Conservation (phyloP, 2,797 vertebrate genomes). For the Gymnothorax reevesii region DNA sequence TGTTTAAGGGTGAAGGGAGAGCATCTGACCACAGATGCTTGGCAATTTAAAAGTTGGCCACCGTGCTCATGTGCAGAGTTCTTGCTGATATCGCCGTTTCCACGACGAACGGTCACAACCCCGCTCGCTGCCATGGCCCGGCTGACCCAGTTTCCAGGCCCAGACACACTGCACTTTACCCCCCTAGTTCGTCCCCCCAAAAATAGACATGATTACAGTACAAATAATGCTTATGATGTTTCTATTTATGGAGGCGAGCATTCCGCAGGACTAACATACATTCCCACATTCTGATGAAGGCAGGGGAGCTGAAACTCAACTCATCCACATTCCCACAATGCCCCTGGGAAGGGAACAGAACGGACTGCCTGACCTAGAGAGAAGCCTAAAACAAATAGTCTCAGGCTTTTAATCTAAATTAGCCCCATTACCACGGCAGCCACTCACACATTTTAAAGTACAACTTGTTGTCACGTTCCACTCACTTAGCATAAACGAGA, state of each 20-base stretch:
- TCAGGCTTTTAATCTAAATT: background rate
- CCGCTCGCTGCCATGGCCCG: background rate
- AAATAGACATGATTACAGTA: slow-evolving; percentile 48
- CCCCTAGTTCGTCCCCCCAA: slow-evolving; percentile 24
- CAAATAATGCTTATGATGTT: slow-evolving; percentile 64
- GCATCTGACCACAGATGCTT: background rate
- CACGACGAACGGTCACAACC: background rate
- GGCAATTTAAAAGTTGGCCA: background rate
- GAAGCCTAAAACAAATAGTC: slow-evolving; percentile 48
- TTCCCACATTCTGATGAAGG: slow-evolving; percentile 63
- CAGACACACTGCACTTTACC: slow-evolving; percentile 39
- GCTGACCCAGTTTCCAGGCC: slow-evolving; percentile 60
- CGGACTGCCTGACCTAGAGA: slow-evolving; percentile 55
- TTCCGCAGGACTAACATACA: slow-evolving; percentile 54
- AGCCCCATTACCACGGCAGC: background rate
- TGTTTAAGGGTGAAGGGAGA: background rate
- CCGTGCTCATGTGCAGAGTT: background rate
- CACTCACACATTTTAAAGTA: background rate
- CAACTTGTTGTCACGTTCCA: background rate
- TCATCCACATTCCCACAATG: slow-evolving; percentile 49
- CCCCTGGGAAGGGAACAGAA: slow-evolving; percentile 50
- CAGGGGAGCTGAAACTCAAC: slow-evolving; percentile 61
- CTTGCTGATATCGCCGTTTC: background rate
- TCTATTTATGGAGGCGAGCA: slow-evolving; percentile 56
- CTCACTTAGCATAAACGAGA: background rate